Evolutionary conservation across 1,140 invertebrate genomes (phyloP).

Genomic region (Charaxes varanes): DNA sequence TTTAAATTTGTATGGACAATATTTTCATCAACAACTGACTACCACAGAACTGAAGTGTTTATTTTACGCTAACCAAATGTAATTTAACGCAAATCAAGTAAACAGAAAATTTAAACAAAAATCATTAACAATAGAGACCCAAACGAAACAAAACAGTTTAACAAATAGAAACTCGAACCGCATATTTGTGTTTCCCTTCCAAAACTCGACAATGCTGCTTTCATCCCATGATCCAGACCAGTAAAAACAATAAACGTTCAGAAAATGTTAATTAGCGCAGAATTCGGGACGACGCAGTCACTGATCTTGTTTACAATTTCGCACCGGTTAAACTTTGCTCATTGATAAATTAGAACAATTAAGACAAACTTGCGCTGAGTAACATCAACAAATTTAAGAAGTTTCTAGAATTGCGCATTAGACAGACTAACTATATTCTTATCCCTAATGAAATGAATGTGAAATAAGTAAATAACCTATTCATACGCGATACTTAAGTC

Average conservation of each 20-base stretch:
- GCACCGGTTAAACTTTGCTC: slow-evolving; percentile 10
- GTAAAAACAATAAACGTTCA: slow-evolving; percentile 18
- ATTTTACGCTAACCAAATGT: no score
- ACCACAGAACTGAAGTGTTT: no score
- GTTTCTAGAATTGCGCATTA: no score
- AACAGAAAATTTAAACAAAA: slow-evolving; percentile 4
- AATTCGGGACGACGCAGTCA: slow-evolving; percentile 5
- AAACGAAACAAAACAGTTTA: slow-evolving; percentile 3
- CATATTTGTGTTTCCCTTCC: slow-evolving; percentile 15
- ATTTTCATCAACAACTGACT: no score
- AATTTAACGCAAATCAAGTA: no score
- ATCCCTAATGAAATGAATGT: no score
- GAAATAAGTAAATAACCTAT: no score
- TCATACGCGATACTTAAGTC: no score
- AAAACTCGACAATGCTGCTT: slow-evolving; percentile 8
- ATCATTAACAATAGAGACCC: slow-evolving; percentile 5
- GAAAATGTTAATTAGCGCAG: slow-evolving; percentile 14
- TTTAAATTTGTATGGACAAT: no score
- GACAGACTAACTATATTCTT: no score
- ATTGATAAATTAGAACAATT: slow-evolving; percentile 3
- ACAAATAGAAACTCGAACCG: slow-evolving; percentile 11
- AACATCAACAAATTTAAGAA: no score
- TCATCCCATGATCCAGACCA: background rate
- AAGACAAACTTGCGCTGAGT: background rate
- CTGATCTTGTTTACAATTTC: slow-evolving; percentile 17